A percentile compares a stretch with the other conserved stretches of the same genome.
Conservation (phyloP, 2,113 vertebrate genomes). For the Cavia porcellus region DNA sequence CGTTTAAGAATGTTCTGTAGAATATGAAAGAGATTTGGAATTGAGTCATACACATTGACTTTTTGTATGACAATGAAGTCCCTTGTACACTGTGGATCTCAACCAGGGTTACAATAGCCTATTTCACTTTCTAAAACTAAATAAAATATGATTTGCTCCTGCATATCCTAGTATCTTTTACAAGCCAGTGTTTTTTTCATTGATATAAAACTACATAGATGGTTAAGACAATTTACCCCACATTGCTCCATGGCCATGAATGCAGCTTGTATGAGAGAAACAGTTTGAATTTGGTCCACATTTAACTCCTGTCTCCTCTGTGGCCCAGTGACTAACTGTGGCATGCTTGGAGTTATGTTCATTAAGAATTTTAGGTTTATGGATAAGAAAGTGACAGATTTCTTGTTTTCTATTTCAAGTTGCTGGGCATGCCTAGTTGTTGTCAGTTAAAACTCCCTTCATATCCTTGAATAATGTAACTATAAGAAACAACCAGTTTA, state of each 20-base stretch:
- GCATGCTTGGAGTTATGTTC: not conserved
- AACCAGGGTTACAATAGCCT: not conserved
- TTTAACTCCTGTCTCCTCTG: not conserved
- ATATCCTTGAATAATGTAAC: not conserved
- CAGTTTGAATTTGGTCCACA: not conserved
- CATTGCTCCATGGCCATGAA: not conserved
- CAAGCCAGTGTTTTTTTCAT: not conserved
- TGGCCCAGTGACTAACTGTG: not conserved
- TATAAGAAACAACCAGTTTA: not conserved
- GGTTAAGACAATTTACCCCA: not conserved
- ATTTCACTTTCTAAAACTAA: not conserved
- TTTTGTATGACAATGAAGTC: not conserved
- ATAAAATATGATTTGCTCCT: not conserved
- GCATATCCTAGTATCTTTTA: not conserved
- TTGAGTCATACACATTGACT: not conserved
- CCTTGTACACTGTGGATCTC: not conserved
- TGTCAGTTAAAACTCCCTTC: constrained; percentile 14
- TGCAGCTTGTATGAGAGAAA: not conserved
- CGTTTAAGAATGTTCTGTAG: not conserved
- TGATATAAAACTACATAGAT: not conserved
- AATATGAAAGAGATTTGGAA: not conserved
- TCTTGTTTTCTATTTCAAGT: not conserved
- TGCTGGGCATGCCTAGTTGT: not conserved
- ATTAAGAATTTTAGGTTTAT: not conserved
- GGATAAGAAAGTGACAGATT: not conserved